A percentile compares a stretch with the other conserved stretches of the same genome.
phyloP scores from a whole-genome alignment of 64 coral and sea anemone species.

The Stichodactyla mertensii region DNA sequence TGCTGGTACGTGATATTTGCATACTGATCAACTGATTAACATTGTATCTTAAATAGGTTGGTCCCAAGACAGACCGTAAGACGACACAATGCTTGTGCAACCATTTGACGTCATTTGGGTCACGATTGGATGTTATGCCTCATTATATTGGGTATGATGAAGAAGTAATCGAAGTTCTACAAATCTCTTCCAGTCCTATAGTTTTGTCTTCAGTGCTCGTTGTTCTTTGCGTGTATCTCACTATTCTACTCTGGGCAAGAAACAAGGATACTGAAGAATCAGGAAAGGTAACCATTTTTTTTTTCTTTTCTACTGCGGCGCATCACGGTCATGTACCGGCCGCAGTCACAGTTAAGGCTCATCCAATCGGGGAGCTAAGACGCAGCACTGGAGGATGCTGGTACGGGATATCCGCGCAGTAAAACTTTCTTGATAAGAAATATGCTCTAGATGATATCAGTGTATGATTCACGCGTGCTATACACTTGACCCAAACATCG shows the following conservation, averaged over 20 bases:
- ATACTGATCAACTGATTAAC: too few relatives aligned
- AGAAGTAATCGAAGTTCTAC: constrained; percentile 6
- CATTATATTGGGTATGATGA: constrained; percentile 46
- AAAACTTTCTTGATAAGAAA: too few relatives aligned
- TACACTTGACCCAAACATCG: too few relatives aligned
- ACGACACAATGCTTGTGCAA: constrained; percentile 59
- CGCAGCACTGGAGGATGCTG: too few relatives aligned
- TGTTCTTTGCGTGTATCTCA: constrained; percentile 52
- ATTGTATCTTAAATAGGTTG: constrained; percentile 35
- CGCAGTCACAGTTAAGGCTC: too few relatives aligned
- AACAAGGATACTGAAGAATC: constrained; percentile 45
- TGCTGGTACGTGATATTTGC: background rate
- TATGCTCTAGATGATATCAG: too few relatives aligned
- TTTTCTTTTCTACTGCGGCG: background rate
- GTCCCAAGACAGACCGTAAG: background rate
- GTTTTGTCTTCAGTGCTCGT: constrained; percentile 46
- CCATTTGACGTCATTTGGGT: constrained; percentile 60
- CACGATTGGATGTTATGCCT: constrained; percentile 22
- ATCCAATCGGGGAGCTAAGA: too few relatives aligned
- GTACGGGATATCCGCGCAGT: too few relatives aligned
- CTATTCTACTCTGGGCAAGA: constrained; percentile 65
- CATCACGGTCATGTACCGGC: too few relatives aligned
- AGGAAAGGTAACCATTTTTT: constrained; percentile 35
- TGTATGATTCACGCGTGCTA: too few relatives aligned
- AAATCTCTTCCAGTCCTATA: background rate